Evolutionary conservation across 2,888 invertebrate species (phyloP), one percentile per base, ranked within the genome.

Genomic region (Tachina lurida): DNA sequence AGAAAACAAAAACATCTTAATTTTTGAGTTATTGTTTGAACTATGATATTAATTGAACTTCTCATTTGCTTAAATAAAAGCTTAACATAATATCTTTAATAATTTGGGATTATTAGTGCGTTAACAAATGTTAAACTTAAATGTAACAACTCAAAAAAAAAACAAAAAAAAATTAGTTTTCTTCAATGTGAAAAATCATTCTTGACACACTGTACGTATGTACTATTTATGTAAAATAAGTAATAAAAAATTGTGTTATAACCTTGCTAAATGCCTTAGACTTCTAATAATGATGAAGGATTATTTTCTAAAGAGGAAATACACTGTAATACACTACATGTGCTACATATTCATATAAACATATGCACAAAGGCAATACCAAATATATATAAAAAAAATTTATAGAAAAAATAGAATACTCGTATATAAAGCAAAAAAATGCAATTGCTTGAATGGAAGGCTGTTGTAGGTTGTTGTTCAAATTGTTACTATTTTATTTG

Each of bases 231-330:
- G 13, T 17, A n/a, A 56, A 41, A 43, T 10, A 45, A 17, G 41
- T 41, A 76, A 45, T 62, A 43, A 17, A n/a, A 68, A 62, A 52
- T 62, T 84, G 80, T 73, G 71, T 80, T 73, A 45, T 80, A 84
- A 80, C 84, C 80, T 80, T 84, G 84, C 52, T 49, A 65, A 71
- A 76, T 84, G 80, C 71, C 84, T 84, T 75, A 79, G 70, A 84
- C 79, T 74, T 75, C 75, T 79, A 70, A 79, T 79, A 65, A 79
- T 52, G 79, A 84, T 60, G 60, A 84, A 80, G 76, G 60, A 76
- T 84, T 80, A 62, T 84, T 84, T 77, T 83, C 65, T 45, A 83
- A 77, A 65, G n/a, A 77, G 76, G 65, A 71, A 73, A 60, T 45
- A 73, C 58, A 76, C 62, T 43, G 52, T 71, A 19, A 56, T 41